Percentiles rank a stretch among this genome's conserved stretches.
Evolutionary conservation across 2,113 vertebrate species (phyloP).

Genomic region (Megaceryle maxima): DNA sequence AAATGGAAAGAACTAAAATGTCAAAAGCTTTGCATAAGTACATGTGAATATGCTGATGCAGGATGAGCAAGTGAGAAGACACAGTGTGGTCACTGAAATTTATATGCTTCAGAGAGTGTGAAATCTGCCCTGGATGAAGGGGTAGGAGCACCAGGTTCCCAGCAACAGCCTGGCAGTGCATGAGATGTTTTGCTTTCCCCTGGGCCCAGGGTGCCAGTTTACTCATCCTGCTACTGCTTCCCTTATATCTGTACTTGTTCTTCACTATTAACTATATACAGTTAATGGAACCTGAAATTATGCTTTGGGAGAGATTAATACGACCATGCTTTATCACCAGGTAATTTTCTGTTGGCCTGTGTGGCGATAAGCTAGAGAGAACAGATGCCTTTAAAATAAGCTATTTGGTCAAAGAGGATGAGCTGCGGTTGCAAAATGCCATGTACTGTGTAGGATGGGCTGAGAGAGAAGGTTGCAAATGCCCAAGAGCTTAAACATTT

Average conservation of each 20-base stretch:
- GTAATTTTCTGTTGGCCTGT: not conserved
- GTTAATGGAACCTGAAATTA: not conserved
- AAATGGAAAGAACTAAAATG: not conserved
- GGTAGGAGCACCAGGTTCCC: not conserved
- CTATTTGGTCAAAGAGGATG: not conserved
- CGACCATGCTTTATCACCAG: not conserved
- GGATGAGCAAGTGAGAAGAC: not conserved
- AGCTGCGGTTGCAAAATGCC: not conserved
- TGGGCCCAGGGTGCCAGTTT: fast-evolving
- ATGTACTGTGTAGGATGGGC: not conserved
- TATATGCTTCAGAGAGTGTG: not conserved
- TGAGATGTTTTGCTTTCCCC: not conserved
- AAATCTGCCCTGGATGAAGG: not conserved
- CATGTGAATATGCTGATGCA: fast-evolving
- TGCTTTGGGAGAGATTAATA: not conserved
- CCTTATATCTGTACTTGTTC: not conserved
- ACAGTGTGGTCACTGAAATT: not conserved
- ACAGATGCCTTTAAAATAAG: not conserved
- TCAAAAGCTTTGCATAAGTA: not conserved
- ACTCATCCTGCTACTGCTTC: not conserved
- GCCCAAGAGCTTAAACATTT: not conserved
- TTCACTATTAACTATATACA: not conserved
- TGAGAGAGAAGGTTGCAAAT: not conserved
- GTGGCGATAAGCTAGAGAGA: not conserved
- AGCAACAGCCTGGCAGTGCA: not conserved